Evolutionary conservation across 2,888 invertebrate genomes (phyloP), one percentile per base, ranked within the genome.

Genomic region (Drosophila paracracens): DNA sequence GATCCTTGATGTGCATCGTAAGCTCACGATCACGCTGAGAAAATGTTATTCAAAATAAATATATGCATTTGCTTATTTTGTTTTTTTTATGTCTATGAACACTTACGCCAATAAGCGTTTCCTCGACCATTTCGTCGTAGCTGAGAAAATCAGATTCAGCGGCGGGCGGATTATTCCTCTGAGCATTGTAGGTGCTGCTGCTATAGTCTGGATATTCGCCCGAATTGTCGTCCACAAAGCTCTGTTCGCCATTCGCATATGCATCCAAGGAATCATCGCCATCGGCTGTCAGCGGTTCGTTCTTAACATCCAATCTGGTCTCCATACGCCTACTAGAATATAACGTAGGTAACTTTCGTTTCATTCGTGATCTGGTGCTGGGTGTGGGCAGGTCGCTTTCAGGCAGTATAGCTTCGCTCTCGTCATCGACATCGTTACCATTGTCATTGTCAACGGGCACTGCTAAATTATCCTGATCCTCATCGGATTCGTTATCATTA

Each of bases 61-160:
- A 31, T 43, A 13, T 35, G 13, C 6, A 43, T 27, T 13, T 29
- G 27, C 21, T 25, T 29, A 13, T 7, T 21, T 29, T 29, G 33
- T 4, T 10, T 8, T 21, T 16, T 52, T 10, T 13, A 27, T 54
- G 27, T 27, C 2, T 25, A 8, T 7, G 4, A 25, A 27, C 3
- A 82, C 87, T 82, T 77, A 91, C 91, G 33, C 91, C 92, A 50
- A 91, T 73, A 27, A 92, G 70, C 1, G 92, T 90, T 66, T 92
- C 92, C 67, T 92, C 92, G 6, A 92, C 92, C 81, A 91, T 86
- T 65, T 92, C 92, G 52, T 92, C 92, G 60, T 92, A 92, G 64
- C 91, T 92, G 7, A 82, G 81, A 21, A 85, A 85, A 29, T 84
- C 79, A 0, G 87, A 81, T 31, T 88, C 91, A 4, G 78, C 77